Evolutionary conservation across 23 tunicate species (phyloP).

Genomic region (Trididemnum clinides): DNA sequence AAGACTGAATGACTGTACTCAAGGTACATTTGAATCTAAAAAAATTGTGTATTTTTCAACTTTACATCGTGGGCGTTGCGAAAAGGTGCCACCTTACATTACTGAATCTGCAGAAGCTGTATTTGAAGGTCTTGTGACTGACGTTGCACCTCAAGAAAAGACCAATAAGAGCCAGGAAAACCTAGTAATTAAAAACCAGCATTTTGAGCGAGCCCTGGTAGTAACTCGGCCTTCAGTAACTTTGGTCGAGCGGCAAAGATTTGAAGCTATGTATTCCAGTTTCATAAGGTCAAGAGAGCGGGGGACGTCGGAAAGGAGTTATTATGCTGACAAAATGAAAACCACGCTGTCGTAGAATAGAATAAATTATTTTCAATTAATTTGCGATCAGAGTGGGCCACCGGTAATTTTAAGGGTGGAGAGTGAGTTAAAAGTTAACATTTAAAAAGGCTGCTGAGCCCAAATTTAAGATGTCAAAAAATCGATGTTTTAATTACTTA

Average conservation of each 20-base stretch:
- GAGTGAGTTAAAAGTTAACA: too few relatives aligned
- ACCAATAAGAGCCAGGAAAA: too few relatives aligned
- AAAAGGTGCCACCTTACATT: conserved; percentile 7
- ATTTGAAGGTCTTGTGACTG: neutral
- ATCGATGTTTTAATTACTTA: too few relatives aligned
- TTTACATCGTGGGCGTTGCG: conserved; percentile 41
- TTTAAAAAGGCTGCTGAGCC: too few relatives aligned
- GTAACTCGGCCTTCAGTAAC: conserved; percentile 55
- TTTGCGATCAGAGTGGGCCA: too few relatives aligned
- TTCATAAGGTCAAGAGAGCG: conserved; percentile 48
- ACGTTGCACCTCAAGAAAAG: neutral
- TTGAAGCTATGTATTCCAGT: conserved; percentile 40
- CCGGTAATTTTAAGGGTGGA: too few relatives aligned
- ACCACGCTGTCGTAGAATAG: conserved; percentile 66
- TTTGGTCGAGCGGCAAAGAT: neutral
- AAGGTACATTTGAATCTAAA: neutral
- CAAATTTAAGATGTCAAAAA: too few relatives aligned
- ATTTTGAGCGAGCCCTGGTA: conserved; percentile 14
- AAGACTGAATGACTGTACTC: neutral
- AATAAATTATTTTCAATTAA: too few relatives aligned
- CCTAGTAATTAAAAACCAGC: neutral
- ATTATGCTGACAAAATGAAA: conserved; percentile 35
- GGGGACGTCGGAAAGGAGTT: conserved; percentile 4
- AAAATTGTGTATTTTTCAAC: conserved; percentile 43
- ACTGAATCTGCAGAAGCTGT: neutral